Evolutionary conservation across 2,888 invertebrate genomes (phyloP), one percentile per base, ranked within the genome.

Genomic region (Andrena haemorrhoa): DNA sequence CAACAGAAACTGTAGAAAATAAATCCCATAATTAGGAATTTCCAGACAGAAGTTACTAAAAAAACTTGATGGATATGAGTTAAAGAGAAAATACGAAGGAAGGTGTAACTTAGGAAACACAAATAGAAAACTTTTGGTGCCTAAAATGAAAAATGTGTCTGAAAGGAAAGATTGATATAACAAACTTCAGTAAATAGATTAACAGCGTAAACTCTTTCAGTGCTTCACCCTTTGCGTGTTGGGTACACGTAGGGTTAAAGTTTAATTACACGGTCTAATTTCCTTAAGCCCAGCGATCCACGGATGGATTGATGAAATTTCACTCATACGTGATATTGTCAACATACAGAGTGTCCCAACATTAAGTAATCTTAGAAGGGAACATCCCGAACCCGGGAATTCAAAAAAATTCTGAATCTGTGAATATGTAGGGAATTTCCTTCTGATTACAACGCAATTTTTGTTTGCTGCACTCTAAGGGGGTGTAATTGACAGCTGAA

Each of bases 131-230:
- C 85, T 88, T 87, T 73, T 20, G 72, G 61, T 61, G 83, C 66
- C 47, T 47, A 66, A 76, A 76, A 85, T 79, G 76, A 77, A 72
- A 82, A 82, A 82, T 78, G 84, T 72, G 83, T 79, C 78, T 80
- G 85, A 75, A 79, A 80, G 83, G 82, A 81, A 81, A 85, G 81
- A 84, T 84, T 83, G 84, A 87, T 88, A 84, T 88, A 88, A 88
- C 87, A 80, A 88, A 88, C 83, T 88, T 87, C 73, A 79, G 84
- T 88, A 86, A 88, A 88, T 84, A 77, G 85, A 88, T 88, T 88
- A 87, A 84, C 82, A 68, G 72, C 70, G 82, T 84, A 88, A 85
- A 88, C 81, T 86, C 86, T 88, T 80, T 60, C 74, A 64, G 72
- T 72, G 69, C 68, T 60, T 69, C 56, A 66, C 76, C 70, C 73